A percentile compares a stretch with the other conserved stretches of the same genome.
Conservation (phyloP, 2,797 vertebrate species). For the Sebastes paucispinis region DNA sequence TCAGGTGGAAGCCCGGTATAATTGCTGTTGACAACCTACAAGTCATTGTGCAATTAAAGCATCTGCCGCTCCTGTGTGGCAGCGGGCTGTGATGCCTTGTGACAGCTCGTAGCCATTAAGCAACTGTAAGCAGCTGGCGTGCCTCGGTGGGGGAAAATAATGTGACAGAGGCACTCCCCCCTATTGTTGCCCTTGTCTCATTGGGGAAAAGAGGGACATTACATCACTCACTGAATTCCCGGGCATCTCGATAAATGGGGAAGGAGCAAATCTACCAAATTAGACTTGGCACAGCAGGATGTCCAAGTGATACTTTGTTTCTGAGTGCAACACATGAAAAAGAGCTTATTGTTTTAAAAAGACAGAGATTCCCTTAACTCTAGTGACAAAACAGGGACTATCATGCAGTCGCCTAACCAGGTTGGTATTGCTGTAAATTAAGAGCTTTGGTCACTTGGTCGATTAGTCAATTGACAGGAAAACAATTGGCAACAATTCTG, state of each 20-base stretch:
- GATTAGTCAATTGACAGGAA: background rate
- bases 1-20: slow-evolving; percentile 76
- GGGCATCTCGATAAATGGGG: slow-evolving; percentile 48
- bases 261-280: slow-evolving; percentile 53
- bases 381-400: background rate
- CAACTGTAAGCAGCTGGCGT: slow-evolving; percentile 85
- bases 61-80: slow-evolving; percentile 79
- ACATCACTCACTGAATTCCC: slow-evolving; percentile 70
- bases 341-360: slow-evolving; percentile 20
- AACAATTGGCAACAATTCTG: background rate
- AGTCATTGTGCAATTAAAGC: slow-evolving; percentile 83
- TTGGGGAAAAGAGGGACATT: slow-evolving; percentile 75
- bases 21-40: slow-evolving; percentile 78
- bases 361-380: background rate
- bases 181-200: slow-evolving; percentile 79
- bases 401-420: background rate
- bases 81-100: slow-evolving; percentile 80
- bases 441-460: background rate
- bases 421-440: background rate
- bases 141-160: slow-evolving; percentile 79
- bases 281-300: slow-evolving; percentile 56
- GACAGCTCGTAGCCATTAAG: slow-evolving; percentile 85
- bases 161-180: slow-evolving; percentile 78
- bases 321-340: slow-evolving; percentile 10
- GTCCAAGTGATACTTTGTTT: slow-evolving; percentile 51